Percentiles rank a stretch among this genome's conserved stretches.
Evolutionary conservation across 2,888 invertebrate species (phyloP).

Genomic region (Pandemis heparana): DNA sequence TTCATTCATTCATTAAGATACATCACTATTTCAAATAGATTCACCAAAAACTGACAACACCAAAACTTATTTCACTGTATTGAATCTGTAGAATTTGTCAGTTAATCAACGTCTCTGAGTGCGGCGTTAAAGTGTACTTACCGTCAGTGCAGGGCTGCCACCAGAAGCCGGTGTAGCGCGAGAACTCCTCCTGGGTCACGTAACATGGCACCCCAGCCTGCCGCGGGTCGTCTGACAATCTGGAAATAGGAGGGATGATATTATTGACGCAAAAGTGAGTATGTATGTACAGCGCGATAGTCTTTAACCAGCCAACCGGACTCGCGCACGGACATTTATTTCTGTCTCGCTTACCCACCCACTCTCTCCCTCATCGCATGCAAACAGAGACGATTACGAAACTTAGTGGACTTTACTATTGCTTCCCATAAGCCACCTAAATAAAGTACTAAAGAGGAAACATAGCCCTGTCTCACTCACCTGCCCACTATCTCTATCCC

Average conservation of each 20-base stretch:
- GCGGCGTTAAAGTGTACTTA: conserved; percentile 52
- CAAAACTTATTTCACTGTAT: too few relatives aligned
- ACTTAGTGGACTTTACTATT: not conserved
- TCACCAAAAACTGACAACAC: too few relatives aligned
- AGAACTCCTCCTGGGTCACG: conserved; percentile 99
- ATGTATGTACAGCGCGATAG: too few relatives aligned
- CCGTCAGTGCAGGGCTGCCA: conserved; percentile 94
- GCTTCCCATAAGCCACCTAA: not conserved
- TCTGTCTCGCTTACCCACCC: not conserved
- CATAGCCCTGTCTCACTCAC: conserved; percentile 52
- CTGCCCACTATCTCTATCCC: conserved; percentile 87
- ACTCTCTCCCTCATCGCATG: too few relatives aligned
- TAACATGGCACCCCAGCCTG: conserved; percentile 99
- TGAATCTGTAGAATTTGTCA: too few relatives aligned
- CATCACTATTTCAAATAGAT: too few relatives aligned
- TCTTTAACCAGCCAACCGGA: too few relatives aligned
- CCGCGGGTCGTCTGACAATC: conserved; percentile 92
- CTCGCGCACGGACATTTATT: too few relatives aligned
- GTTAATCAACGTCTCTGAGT: too few relatives aligned
- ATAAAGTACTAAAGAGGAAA: not conserved
- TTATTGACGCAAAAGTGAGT: too few relatives aligned
- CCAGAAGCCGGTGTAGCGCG: conserved; percentile 98
- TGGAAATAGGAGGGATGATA: conserved; percentile 44
- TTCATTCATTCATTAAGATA: too few relatives aligned
- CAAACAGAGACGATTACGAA: too few relatives aligned